These are phyloP conservation scores for Epinephelus lanceolatus DNA, from an alignment of 2,113 vertebrate species.

Conservation along the genomic window DNA sequence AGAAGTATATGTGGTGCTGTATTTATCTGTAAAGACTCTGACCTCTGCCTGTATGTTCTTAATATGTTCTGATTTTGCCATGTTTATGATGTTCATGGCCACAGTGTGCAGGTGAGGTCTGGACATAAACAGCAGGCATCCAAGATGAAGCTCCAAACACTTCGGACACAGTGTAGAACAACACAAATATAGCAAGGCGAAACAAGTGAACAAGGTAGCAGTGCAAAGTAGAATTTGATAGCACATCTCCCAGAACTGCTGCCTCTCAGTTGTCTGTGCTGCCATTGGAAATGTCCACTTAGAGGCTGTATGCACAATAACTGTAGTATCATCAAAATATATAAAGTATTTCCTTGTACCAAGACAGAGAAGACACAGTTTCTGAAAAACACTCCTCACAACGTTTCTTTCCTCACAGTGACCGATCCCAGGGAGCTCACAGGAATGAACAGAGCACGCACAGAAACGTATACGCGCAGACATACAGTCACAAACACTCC, in stretches of 20 bases:
- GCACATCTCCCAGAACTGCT: background rate
- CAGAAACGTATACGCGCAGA: background rate
- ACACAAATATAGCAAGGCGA: too few relatives aligned
- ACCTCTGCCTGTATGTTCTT: too few relatives aligned
- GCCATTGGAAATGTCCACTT: background rate
- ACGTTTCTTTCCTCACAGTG: background rate
- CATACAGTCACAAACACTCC: background rate
- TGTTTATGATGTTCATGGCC: too few relatives aligned
- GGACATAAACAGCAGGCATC: too few relatives aligned
- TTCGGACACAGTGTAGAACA: too few relatives aligned
- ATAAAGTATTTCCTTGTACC: too few relatives aligned
- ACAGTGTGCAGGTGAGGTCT: too few relatives aligned
- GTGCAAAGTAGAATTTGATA: background rate
- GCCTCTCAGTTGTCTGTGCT: background rate
- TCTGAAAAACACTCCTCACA: background rate
- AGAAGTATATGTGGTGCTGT: too few relatives aligned
- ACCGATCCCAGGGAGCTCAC: background rate
- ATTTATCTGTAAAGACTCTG: too few relatives aligned
- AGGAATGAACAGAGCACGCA: background rate
- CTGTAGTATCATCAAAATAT: background rate
- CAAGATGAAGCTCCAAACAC: too few relatives aligned
- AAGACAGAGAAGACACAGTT: too few relatives aligned
- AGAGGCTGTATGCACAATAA: background rate
- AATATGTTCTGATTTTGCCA: too few relatives aligned
- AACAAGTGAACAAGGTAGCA: background rate